Evolutionary conservation across 2,113 vertebrate genomes (phyloP).

Genomic region (Syngnathus typhle): DNA sequence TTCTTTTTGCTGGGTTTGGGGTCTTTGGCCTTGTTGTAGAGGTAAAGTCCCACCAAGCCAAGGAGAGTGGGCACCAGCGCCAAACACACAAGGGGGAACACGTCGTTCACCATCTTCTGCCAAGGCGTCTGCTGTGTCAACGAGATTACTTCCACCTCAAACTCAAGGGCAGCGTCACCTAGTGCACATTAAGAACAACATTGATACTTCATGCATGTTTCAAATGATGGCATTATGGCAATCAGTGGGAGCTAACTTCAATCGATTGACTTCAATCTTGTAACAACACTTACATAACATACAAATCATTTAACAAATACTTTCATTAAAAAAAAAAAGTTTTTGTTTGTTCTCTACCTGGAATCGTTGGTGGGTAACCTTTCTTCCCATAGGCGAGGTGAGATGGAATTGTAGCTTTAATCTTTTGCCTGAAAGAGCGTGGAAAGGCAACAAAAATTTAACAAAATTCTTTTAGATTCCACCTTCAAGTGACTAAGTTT

Average conservation of each 20-base stretch:
- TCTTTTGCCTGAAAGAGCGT: slow-evolving; percentile 80
- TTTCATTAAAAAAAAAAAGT: neutral
- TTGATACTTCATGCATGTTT: neutral
- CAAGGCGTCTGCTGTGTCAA: slow-evolving; percentile 78
- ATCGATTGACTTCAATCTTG: neutral
- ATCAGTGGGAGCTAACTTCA: neutral
- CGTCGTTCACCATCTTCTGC: slow-evolving; percentile 83
- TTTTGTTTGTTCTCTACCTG: slow-evolving; percentile 72
- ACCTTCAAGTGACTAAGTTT: neutral
- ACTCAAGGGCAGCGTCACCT: slow-evolving; percentile 84
- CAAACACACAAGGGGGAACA: slow-evolving; percentile 81
- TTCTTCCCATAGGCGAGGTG: slow-evolving; percentile 92
- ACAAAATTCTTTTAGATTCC: neutral
- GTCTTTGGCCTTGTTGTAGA: slow-evolving; percentile 82
- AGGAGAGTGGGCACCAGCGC: slow-evolving; percentile 84
- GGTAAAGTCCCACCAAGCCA: slow-evolving; percentile 85
- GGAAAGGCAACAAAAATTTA: slow-evolving; percentile 2
- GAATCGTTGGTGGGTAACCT: slow-evolving; percentile 87
- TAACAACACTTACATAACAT: no score
- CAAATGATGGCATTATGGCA: neutral
- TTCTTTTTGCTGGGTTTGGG: slow-evolving; percentile 85
- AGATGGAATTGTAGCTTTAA: slow-evolving; percentile 86
- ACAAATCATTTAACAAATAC: no score
- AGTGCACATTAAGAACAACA: slow-evolving; percentile 5
- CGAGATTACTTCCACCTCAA: slow-evolving; percentile 88